Base-by-base conservation (phyloP, 2,797 vertebrate species). In the Sternarchorhynchus goeldii region DNA sequence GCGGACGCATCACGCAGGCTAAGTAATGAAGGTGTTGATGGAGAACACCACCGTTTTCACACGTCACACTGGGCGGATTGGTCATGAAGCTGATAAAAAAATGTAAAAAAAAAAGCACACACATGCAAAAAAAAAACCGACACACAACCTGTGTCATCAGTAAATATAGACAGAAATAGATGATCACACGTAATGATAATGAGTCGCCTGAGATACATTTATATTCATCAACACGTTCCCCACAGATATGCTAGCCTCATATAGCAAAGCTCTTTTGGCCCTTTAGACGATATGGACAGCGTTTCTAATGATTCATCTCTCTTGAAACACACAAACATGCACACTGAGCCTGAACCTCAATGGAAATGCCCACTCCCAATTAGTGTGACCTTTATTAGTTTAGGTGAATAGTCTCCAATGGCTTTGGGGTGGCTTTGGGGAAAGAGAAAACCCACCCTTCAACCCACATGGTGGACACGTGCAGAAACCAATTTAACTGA, bases 11-110 rank as follows among this genome's bases (percentile, higher is more conserved):
- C 85, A 81, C 79, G 77, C 84, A 82, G 85, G 82, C 84, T 76
- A 85, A 84, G 85, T 85, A 86, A 86, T 86, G 84, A 82, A 84
- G 83, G 82, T 83, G 78, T 84, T 78, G 85, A 82, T 86, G 84
- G 84, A 88, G 84, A 83, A 84, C 78, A 83, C 78, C 82, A 80
- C 73, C 81, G 77, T 82, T 86, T 87, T 85, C 85, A 86, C 85
- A 85, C 85, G 84, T 87, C 85, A 88, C 83, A 75, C 81, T 74
- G 68, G 78, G 82, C 76, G 82, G 81, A 86, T 84, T 85, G 84
- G 85, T 86, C 85, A 86, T 88, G 84, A 78, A 55, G 83, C 75
- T 73, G 75, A 81, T 78, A 78, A 77, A 81, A 81, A 81, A 73
- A 25, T 34, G 29, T 16, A 67, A 6, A 16, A 10, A 18, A 39